Evolutionary conservation across 2,797 vertebrate genomes (phyloP), one percentile per base, ranked within the genome.

Genomic region (Myotis planiceps): DNA sequence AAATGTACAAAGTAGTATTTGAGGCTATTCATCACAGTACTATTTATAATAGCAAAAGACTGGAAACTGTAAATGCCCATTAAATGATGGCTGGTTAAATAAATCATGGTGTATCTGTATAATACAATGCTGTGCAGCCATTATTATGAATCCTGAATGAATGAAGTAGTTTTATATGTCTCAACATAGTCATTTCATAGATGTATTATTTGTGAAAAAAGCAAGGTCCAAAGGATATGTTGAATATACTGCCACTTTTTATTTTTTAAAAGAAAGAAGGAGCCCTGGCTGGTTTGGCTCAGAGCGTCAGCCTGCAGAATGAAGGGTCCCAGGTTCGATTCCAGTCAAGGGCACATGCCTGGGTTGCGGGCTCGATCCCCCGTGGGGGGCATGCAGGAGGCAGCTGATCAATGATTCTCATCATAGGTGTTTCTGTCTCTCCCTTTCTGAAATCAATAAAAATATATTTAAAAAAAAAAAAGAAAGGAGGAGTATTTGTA

Each of bases 71-170:
- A 32, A 93, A 81, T 93, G 49, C 69, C 68, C 63, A 60, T 81
- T 93, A 58, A 63, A 92, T 58, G 84, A 79, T 81, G 39, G 25
- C 63, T 95, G 51, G n/a, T 83, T 96, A 74, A 89, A 85, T 95
- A 88, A 95, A 45, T 49, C 34, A 63, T 69, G 47, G 12, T 79
- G 55, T 82, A 47, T 66, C 68, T 68, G 0, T 72, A 9, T 89
- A 60, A 18, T 39, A 9, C n/a, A 63, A 10, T 89, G 55, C 9
- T 86, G 9, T 90, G 21, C 9, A 78, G 80, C 65, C 65, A 60
- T 69, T 72, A 55, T 49, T 89, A 34, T 42, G 65, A 71, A 60
- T 92, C 80, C 45, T 74, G 65, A 95, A 90, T 58, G 39, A 91
- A 76, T 83, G 65, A 93, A 86, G 74, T 29, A 34, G 55, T 90